Conservation (phyloP, 2,888 invertebrate species). For the Deilephila elpenor region DNA sequence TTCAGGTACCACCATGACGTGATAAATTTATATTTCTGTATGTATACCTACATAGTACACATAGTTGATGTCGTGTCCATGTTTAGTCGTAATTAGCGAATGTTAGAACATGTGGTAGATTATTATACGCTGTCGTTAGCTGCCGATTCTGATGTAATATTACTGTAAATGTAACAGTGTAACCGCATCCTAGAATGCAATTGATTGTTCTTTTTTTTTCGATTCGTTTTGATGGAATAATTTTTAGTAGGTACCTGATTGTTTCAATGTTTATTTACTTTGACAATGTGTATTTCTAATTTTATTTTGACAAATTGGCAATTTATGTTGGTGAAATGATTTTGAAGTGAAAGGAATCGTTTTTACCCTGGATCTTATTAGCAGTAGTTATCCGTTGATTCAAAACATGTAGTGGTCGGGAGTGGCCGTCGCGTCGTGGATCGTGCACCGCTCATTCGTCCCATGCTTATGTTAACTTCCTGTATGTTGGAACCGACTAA, state of each 20-base stretch:
- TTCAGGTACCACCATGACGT: constrained; percentile 75
- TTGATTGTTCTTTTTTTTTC: neutral
- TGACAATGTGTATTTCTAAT: constrained; percentile 8
- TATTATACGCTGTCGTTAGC: neutral
- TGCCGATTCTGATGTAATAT: neutral
- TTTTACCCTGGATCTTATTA: neutral
- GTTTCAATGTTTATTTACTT: constrained; percentile 38
- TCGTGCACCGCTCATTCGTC: constrained; percentile 9
- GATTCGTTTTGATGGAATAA: neutral
- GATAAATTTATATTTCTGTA: constrained; percentile 37
- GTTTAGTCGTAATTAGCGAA: constrained; percentile 45
- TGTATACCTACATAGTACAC: constrained; percentile 41
- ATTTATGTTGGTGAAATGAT: constrained; percentile 21
- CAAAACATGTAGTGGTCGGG: neutral
- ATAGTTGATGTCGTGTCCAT: constrained; percentile 44
- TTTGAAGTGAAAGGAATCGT: constrained; percentile 2
- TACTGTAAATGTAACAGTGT: neutral
- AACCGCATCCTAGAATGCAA: constrained; percentile 9
- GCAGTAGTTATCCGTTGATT: constrained; percentile 17
- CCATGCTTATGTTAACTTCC: constrained; percentile 4
- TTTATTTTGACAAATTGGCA: constrained; percentile 18
- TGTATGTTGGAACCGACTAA: constrained; percentile 12
- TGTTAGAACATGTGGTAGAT: constrained; percentile 39
- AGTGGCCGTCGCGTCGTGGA: neutral
- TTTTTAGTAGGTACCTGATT: constrained; percentile 44